A percentile compares a stretch with the other conserved stretches of the same genome.
Evolutionary conservation across 2,797 vertebrate genomes (phyloP).

Genomic region (Nyctibius grandis): DNA sequence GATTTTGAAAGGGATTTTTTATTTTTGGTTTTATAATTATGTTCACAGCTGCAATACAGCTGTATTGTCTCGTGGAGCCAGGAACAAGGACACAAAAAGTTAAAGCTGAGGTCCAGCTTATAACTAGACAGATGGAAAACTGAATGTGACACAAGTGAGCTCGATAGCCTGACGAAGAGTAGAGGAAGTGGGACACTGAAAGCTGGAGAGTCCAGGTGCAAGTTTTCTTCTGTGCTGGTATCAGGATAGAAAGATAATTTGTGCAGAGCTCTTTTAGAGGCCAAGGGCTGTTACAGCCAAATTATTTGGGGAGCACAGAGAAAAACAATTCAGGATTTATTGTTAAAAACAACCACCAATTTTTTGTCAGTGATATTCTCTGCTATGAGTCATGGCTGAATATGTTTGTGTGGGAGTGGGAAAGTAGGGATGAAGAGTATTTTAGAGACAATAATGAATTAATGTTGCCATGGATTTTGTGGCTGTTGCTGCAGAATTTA

Average conservation of each 20-base stretch:
- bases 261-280: not conserved
- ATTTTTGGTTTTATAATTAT: not conserved
- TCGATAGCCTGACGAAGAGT: not conserved
- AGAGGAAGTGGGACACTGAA: not conserved
- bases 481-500: not conserved
- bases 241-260: not conserved
- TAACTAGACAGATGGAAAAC: not conserved
- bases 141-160: fast-evolving
- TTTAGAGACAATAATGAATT: conserved; percentile 35
- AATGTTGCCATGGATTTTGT: conserved; percentile 50
- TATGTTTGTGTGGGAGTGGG: not conserved
- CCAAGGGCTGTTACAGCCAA: not conserved
- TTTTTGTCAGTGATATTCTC: conserved; percentile 22
- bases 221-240: not conserved
- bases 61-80: not conserved
- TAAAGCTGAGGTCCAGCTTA: not conserved
- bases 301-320: not conserved
- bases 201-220: not conserved
- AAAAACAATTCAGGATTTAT: conserved; percentile 8
- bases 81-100: not conserved
- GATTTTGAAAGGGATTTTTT: not conserved
- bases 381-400: conserved; percentile 1
- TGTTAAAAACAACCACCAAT: conserved; percentile 39
- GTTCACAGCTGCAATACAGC: not conserved
- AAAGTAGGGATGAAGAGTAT: not conserved